Evolutionary conservation across 2,888 invertebrate genomes (phyloP).

Genomic region (Habroteleia sp.): DNA sequence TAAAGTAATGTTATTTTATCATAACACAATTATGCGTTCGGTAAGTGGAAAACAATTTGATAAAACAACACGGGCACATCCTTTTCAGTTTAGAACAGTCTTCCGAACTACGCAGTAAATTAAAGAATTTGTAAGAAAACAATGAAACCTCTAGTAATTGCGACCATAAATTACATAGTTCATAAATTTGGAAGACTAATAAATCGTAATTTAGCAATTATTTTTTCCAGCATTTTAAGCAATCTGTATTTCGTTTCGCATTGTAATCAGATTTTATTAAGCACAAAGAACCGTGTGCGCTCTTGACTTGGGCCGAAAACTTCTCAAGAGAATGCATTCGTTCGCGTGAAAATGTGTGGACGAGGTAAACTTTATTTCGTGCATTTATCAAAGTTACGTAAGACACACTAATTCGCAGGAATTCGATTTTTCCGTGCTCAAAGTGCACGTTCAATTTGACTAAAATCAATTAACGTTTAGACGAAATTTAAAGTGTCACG

Average conservation of each 20-base stretch:
- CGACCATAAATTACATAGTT: no score
- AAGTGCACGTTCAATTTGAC: conserved; percentile 50
- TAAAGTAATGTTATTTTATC: no score
- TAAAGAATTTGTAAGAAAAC: no score
- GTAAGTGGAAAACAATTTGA: no score
- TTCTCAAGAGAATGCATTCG: conserved; percentile 52
- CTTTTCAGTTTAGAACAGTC: no score
- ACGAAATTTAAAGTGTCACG: conserved; percentile 14
- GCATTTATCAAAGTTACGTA: conserved; percentile 56
- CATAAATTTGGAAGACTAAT: neutral
- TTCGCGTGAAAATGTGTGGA: conserved; percentile 46
- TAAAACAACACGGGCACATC: no score
- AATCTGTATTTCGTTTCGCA: conserved; percentile 31
- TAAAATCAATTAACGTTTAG: conserved; percentile 42
- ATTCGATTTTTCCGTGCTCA: conserved; percentile 43
- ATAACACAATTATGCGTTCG: no score
- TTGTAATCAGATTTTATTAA: conserved; percentile 52
- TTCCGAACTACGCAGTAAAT: no score
- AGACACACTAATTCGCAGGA: conserved; percentile 43
- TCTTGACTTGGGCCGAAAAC: conserved; percentile 33
- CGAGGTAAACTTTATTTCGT: conserved; percentile 47
- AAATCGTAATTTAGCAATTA: conserved; percentile 16
- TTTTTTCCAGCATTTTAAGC: conserved; percentile 13
- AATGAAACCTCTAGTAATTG: no score
- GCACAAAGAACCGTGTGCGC: conserved; percentile 38